A percentile compares a stretch with the other conserved stretches of the same genome.
phyloP scores from a whole-genome alignment of 2,888 invertebrate genomes.

The Nephrotoma appendiculata region DNA sequence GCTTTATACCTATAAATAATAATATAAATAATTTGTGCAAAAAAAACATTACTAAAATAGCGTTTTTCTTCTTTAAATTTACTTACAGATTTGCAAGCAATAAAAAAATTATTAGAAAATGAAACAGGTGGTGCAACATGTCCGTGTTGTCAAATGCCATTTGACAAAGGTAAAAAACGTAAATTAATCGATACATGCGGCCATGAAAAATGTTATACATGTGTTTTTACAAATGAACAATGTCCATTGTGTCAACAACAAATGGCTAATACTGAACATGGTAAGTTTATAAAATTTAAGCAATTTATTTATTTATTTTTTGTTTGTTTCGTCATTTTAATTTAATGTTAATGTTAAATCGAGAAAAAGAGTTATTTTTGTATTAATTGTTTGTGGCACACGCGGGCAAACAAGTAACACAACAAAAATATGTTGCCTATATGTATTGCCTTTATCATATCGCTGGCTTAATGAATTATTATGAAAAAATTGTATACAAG shows the following conservation, averaged over 20 bases:
- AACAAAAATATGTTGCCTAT: background rate
- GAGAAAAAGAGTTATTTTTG: background rate
- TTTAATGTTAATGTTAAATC: background rate
- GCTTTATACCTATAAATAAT: background rate
- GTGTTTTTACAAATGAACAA: conserved; percentile 82
- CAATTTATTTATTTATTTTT: background rate
- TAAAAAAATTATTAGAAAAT: conserved; percentile 62
- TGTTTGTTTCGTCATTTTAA: background rate
- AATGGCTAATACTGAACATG: conserved; percentile 8
- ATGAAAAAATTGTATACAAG: background rate
- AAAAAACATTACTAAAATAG: background rate
- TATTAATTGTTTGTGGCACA: background rate
- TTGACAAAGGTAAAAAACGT: conserved; percentile 92
- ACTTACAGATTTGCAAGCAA: conserved; percentile 67
- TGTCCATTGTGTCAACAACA: conserved; percentile 68
- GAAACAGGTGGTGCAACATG: conserved; percentile 57
- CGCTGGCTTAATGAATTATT: background rate
- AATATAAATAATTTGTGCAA: background rate
- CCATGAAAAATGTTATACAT: conserved; percentile 89
- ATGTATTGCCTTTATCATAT: background rate
- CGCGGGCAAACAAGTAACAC: background rate
- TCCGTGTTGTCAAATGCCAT: conserved; percentile 83
- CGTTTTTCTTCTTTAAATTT: conserved; percentile 8
- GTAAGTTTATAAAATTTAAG: background rate
- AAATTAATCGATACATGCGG: conserved; percentile 90